A percentile compares a stretch with the other conserved stretches of the same genome.
Evolutionary conservation across 1,140 invertebrate genomes (phyloP).

Genomic region (Nasonia giraulti): DNA sequence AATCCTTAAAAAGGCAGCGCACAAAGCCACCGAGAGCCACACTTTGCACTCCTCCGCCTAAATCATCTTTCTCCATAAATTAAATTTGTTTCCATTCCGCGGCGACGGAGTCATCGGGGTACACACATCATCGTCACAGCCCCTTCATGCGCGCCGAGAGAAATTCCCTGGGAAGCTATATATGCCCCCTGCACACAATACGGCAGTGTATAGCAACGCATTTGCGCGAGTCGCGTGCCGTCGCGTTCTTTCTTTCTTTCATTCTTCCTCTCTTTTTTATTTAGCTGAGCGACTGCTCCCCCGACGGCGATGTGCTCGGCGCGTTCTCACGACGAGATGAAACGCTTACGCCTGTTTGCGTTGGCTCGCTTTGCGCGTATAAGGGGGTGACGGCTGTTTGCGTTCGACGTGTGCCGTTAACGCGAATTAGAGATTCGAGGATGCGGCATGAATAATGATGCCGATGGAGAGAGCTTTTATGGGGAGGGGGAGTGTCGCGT

Average conservation of each 20-base stretch:
- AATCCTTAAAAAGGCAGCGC: background rate
- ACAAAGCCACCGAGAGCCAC: background rate
- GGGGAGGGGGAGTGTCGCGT: background rate
- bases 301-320: background rate
- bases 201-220: background rate
- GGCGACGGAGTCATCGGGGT: background rate
- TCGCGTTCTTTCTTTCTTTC: constrained; percentile 32
- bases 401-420: constrained; percentile 12
- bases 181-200: background rate
- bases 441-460: background rate
- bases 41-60: background rate
- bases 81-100: constrained; percentile 26
- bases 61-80: constrained; percentile 34
- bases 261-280: constrained; percentile 40
- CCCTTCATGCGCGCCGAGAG: background rate
- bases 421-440: background rate
- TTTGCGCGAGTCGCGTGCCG: constrained; percentile 34
- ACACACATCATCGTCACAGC: background rate
- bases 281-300: constrained; percentile 18
- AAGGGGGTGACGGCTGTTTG: background rate
- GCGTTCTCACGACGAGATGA: constrained; percentile 26
- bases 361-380: background rate
- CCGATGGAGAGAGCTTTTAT: no score
- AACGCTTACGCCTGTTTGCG: background rate
- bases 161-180: constrained; percentile 42